These are phyloP conservation scores for Baccha elongata DNA, from an alignment of 2,888 invertebrate species.

Conservation along the genomic window DNA sequence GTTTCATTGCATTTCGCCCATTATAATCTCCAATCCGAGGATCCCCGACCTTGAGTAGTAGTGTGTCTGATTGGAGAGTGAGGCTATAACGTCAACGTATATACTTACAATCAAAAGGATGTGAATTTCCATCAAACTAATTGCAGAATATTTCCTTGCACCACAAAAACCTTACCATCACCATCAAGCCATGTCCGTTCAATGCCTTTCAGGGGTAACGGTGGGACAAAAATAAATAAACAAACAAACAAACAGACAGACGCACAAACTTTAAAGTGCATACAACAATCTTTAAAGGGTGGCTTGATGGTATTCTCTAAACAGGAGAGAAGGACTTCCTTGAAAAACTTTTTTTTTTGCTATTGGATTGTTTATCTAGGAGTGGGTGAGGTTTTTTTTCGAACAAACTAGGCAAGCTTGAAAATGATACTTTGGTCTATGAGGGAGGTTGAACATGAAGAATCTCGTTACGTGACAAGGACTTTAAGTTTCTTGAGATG, in stretches of 20 bases:
- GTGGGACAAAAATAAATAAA: constrained; percentile 16
- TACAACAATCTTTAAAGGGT: not conserved
- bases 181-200: constrained; percentile 1
- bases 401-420: constrained; percentile 3
- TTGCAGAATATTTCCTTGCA: constrained; percentile 54
- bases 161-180: constrained; percentile 36
- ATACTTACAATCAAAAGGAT: constrained; percentile 33
- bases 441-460: constrained; percentile 8
- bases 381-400: not conserved
- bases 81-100: constrained; percentile 3
- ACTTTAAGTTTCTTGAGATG: constrained; percentile 29
- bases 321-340: not conserved
- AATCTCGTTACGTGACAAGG: constrained; percentile 12
- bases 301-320: not conserved
- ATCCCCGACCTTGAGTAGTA: not conserved
- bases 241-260: constrained; percentile 21
- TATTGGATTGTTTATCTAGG: no score
- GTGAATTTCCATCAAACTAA: constrained; percentile 64
- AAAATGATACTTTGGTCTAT: constrained; percentile 25
- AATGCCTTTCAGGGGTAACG: not conserved
- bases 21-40: constrained; percentile 46
- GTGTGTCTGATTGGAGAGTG: not conserved
- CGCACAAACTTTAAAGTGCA: constrained; percentile 26
- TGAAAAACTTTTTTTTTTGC: constrained; percentile 43
- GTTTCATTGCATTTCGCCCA: constrained; percentile 46